A percentile compares a stretch with the other conserved stretches of the same genome.
phyloP scores from a whole-genome alignment of 2,113 vertebrate genomes.

The Varanus salvator region DNA sequence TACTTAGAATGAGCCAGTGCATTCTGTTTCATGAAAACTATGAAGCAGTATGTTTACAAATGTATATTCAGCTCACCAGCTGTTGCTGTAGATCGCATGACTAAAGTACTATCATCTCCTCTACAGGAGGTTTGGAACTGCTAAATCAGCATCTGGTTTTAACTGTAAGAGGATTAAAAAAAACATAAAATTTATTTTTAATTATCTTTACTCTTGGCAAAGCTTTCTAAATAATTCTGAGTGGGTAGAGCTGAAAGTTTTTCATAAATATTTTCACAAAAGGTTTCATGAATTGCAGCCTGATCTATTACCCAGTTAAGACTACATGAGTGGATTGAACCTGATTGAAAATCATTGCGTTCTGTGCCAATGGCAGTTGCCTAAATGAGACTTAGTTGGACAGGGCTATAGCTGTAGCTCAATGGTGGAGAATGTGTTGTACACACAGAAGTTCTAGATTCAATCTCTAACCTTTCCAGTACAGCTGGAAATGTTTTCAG shows the following conservation, averaged over 20 bases:
- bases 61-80: constrained; percentile 36
- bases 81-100: constrained; percentile 15
- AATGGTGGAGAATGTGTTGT: not conserved
- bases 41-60: constrained; percentile 33
- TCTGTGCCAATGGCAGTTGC: not conserved
- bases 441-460: not conserved
- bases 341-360: not conserved
- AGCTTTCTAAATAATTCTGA: constrained; percentile 20
- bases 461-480: not conserved
- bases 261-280: constrained; percentile 11
- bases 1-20: constrained; percentile 56
- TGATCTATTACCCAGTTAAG: not conserved
- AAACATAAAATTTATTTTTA: constrained; percentile 51
- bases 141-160: constrained; percentile 59
- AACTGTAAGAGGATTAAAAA: constrained; percentile 54
- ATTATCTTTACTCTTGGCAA: constrained; percentile 63
- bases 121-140: constrained; percentile 47
- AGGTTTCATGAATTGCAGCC: not conserved
- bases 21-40: constrained; percentile 60
- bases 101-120: constrained; percentile 27
- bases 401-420: not conserved
- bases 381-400: not conserved
- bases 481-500: not conserved
- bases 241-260: rapidly evolving
- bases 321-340: not conserved